Percentiles rank a stretch among this genome's conserved stretches.
Conservation (phyloP, 2,797 vertebrate genomes). For the Morelia viridis region DNA sequence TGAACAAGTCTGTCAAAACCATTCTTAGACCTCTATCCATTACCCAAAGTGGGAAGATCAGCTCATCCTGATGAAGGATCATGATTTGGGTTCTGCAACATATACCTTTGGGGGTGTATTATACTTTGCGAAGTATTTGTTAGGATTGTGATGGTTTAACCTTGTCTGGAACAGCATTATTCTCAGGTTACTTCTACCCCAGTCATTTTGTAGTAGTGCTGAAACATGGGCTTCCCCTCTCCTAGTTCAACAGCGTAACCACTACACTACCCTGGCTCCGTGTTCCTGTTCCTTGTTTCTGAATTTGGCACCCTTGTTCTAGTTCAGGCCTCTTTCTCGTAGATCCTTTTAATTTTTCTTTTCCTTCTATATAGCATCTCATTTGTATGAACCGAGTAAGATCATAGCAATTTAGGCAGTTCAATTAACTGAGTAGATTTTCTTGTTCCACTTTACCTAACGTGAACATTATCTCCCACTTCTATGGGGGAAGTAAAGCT, state of each 20-base stretch:
- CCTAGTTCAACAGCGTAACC: too few relatives aligned
- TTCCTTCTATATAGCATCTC: not conserved
- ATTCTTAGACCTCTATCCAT: constrained; percentile 43
- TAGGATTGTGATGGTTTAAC: not conserved
- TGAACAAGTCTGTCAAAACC: constrained; percentile 37
- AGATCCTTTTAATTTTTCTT: too few relatives aligned
- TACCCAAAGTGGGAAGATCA: constrained; percentile 35
- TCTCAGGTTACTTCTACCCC: too few relatives aligned
- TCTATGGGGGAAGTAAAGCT: not conserved
- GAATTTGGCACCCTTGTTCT: too few relatives aligned
- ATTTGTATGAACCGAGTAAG: not conserved
- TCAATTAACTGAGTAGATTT: not conserved
- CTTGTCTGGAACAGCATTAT: not conserved
- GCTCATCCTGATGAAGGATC: constrained; percentile 5
- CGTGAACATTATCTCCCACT: not conserved
- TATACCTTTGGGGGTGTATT: too few relatives aligned
- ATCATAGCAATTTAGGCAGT: not conserved
- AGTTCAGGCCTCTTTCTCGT: too few relatives aligned
- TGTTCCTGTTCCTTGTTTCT: too few relatives aligned
- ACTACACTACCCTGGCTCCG: too few relatives aligned
- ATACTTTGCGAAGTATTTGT: too few relatives aligned
- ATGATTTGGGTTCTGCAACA: constrained; percentile 29
- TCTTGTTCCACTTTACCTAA: not conserved
- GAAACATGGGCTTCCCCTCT: too few relatives aligned
- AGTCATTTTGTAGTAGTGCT: too few relatives aligned